Evolutionary conservation across 2,113 vertebrate genomes (phyloP).

Genomic region (Ariopsis seemanni): DNA sequence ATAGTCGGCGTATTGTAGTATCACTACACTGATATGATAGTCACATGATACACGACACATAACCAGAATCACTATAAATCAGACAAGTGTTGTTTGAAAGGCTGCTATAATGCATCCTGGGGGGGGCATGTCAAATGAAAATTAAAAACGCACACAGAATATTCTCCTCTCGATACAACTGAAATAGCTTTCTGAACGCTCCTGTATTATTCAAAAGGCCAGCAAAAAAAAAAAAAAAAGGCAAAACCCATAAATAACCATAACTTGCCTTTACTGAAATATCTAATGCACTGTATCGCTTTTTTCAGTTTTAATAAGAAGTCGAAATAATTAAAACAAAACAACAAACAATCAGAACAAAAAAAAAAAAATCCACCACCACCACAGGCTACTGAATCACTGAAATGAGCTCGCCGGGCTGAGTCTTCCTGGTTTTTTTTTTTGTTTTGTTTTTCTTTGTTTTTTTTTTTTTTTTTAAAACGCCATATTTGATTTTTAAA

Average conservation of each 20-base stretch:
- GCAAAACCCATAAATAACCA: background rate
- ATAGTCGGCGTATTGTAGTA: background rate
- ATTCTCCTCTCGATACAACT: background rate
- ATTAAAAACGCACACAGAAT: slow-evolving; percentile 13
- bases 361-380: background rate
- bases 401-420: background rate
- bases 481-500: background rate
- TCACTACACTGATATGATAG: background rate
- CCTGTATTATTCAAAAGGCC: background rate
- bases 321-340: background rate
- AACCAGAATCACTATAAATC: slow-evolving; percentile 8
- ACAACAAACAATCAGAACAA: too few species aligned
- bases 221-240: background rate
- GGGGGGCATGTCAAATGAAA: background rate
- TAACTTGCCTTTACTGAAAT: background rate
- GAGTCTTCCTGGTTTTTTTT: background rate
- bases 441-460: too few species aligned
- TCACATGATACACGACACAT: slow-evolving; percentile 2
- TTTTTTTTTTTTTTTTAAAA: background rate
- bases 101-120: background rate
- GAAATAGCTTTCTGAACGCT: background rate
- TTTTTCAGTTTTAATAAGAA: too few species aligned
- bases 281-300: background rate
- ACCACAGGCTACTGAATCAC: background rate
- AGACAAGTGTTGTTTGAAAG: slow-evolving; percentile 11